Evolutionary conservation across 2,797 vertebrate genomes (phyloP), one percentile per base, ranked within the genome.

Genomic region (Eurystomus glaucurus): DNA sequence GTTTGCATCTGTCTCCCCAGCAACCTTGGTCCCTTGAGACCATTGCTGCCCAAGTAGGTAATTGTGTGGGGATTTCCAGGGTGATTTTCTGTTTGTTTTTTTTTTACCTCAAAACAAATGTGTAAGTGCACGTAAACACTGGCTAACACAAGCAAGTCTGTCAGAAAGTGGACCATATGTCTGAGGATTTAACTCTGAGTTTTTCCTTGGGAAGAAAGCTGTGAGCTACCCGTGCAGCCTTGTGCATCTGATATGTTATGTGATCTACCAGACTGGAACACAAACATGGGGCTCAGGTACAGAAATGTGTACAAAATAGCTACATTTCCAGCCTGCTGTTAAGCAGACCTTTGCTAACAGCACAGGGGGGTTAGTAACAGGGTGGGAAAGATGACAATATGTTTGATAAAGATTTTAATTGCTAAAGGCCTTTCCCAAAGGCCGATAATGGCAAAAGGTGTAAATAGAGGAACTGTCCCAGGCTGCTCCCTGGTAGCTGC

Each of bases 391-490:
- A 98, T 98, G 98, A 97, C 98, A 98, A 98, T 98, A 98, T 98
- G 98, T 98, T 98, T 99, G 98, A 98, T 98, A 98, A 98, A 98
- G 98, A 98, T 98, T 99, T 99, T 98, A 99, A 99, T 99, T 99
- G 98, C 98, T 98, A 93, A 98, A 97, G 97, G 96, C 96, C 96
- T 95, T 94, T 99, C 98, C 98, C 98, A 69, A 90, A 98, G 98
- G 98, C 97, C 93, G 29, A 86, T 94, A 94, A 97, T 98, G 96
- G 97, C 96, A 97, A 97, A 96, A 98, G 98, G 98, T 98, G 98
- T 98, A 98, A 98, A 98, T 98, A 93, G 97, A 96, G 97, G 95
- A 95, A 97, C 85, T 35, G 76, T 97, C 97, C 96, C 96, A 94
- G 97, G 96, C 97, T 98, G 97, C 71, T 96, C 81, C 3, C 2